These are phyloP conservation scores for Seira sanloemensis DNA, from an alignment of 2,888 invertebrate genomes.

Conservation along the genomic window DNA sequence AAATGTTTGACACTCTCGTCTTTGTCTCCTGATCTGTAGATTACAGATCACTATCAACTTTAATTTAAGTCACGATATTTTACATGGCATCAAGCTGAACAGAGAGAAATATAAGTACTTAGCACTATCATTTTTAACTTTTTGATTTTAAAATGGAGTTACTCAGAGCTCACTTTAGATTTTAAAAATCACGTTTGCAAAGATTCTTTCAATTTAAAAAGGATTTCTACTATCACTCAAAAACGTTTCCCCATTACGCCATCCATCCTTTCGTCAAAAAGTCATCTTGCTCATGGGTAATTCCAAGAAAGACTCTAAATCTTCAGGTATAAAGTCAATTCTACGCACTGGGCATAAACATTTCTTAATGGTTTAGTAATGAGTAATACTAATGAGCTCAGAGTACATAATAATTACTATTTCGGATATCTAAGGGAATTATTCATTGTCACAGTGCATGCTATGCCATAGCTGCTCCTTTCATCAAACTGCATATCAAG, in stretches of 20 bases:
- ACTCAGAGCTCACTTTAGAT: not conserved
- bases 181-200: not conserved
- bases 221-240: slow-evolving; percentile 1
- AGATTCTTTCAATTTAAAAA: not conserved
- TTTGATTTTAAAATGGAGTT: not conserved
- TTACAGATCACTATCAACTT: slow-evolving; percentile 3
- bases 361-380: not conserved
- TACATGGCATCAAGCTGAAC: not conserved
- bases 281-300: not conserved
- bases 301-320: too few relatives aligned
- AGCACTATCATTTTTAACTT: not conserved
- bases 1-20: too few relatives aligned
- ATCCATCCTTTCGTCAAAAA: not conserved
- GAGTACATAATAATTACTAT: not conserved
- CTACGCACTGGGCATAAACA: not conserved
- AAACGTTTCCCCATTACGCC: not conserved
- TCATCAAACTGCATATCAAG: not conserved
- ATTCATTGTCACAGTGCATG: slow-evolving; percentile 27
- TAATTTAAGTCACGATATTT: slow-evolving; percentile 33
- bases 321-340: too few relatives aligned
- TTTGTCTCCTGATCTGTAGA: too few relatives aligned
- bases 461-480: not conserved
- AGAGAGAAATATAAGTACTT: too few relatives aligned
- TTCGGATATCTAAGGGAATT: slow-evolving; percentile 44
- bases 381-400: not conserved